Conservation (phyloP, 2,797 vertebrate species). For the Enteromius afrohamiltoni region DNA sequence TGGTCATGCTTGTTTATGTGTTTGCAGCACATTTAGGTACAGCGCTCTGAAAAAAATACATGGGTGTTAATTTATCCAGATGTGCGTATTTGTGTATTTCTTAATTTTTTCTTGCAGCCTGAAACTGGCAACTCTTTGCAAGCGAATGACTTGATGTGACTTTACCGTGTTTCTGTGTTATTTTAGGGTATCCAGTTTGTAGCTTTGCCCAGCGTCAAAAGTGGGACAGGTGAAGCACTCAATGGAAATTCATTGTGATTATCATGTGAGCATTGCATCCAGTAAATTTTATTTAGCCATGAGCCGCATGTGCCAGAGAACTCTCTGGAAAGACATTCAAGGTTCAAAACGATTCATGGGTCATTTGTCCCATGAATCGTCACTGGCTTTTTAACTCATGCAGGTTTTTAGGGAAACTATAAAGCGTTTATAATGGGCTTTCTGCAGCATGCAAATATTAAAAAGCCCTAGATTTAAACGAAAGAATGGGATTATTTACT, state of each 20-base stretch:
- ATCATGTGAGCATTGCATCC: conserved; percentile 32
- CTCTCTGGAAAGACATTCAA: conserved; percentile 31
- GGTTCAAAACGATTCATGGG: conserved; percentile 11
- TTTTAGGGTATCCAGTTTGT: not conserved
- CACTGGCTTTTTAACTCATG: conserved; percentile 11
- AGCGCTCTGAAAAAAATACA: not conserved
- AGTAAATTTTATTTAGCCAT: conserved; percentile 17
- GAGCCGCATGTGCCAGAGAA: conserved; percentile 10
- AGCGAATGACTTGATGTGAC: not conserved
- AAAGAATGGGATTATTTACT: not conserved
- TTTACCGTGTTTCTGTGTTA: not conserved
- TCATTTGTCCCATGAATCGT: conserved; percentile 7
- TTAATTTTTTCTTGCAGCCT: not conserved
- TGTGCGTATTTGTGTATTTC: not conserved
- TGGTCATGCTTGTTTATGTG: not conserved
- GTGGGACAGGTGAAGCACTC: conserved; percentile 3
- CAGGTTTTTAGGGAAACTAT: not conserved
- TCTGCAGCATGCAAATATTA: not conserved
- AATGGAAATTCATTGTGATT: conserved; percentile 35
- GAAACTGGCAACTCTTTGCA: not conserved
- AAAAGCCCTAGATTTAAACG: not conserved
- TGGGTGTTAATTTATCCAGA: not conserved
- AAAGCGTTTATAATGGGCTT: not conserved
- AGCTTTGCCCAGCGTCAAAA: conserved; percentile 15
- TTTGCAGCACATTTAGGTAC: not conserved